Base-by-base conservation (phyloP, 2,888 invertebrate genomes). In the Tipula lateralis region DNA sequence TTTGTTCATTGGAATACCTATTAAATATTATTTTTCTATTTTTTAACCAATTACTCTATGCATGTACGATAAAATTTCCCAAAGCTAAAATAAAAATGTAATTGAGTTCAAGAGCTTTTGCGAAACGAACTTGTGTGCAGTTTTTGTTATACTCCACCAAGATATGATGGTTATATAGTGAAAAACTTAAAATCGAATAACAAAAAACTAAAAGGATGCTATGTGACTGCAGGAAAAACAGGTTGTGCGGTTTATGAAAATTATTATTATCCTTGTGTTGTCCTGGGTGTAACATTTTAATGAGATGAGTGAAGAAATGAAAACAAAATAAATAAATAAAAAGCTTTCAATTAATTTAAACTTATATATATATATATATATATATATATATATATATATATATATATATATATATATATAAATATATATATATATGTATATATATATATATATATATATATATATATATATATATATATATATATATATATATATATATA, bases 251-350 rank as follows among this genome's bases (percentile, higher is more conserved):
- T 66, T 66, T 66, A 66, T 24, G 24, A 66, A 66, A 66, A 66
- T 24, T 66, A 19, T 66, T 66, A 66, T 66, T 66, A 24, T 66
- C 7, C 66, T 66, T 66, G 66, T 66, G 66, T 66, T 66, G 66
- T 66, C 66, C 66, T 66, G 66, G 66, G 66, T 66, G 66, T 24
- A 66, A 66, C 24, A 66, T 66, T 66, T 66, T 66, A 66, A 66
- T 66, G 66, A 66, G 66, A 66, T 66, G 66, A 66, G 19, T 24
- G 2, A 13, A 39, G n/a, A n/a, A n/a, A n/a, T 16, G 7, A 66
- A n/a, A n/a, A 66, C 24, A 66, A 19, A 66, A 24, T n/a, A 66
- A 66, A 19, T 19, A 66, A 44, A 24, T 24, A 66, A n/a, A 66
- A 66, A 9, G 66, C 66, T 66, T 66, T 24, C 66, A 66, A 66